These are phyloP conservation scores for Hetaerina titia DNA, from an alignment of 2,888 invertebrate species.

Conservation along the genomic window DNA sequence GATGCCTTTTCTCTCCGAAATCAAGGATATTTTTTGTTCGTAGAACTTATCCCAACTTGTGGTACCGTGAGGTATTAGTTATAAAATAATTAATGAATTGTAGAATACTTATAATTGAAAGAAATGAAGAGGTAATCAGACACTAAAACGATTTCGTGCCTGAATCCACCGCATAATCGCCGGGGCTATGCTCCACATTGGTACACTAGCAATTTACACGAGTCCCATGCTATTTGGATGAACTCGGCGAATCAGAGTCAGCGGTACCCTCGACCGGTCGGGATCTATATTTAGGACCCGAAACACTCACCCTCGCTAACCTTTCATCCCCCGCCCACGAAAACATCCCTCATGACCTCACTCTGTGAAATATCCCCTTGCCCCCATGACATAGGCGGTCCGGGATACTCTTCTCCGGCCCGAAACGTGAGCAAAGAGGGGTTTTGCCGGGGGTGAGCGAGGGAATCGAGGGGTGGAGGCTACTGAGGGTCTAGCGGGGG, in stretches of 20 bases:
- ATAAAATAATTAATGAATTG: too few species aligned
- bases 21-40: too few species aligned
- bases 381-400: neutral
- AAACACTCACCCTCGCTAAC: conserved; percentile 11
- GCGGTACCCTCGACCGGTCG: neutral
- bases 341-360: neutral
- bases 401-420: neutral
- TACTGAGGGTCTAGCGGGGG: neutral
- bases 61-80: too few species aligned
- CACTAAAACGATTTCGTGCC: too few species aligned
- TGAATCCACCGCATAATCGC: too few species aligned
- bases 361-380: neutral
- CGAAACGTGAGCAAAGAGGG: neutral
- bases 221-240: neutral
- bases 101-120: too few species aligned
- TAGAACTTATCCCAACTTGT: too few species aligned
- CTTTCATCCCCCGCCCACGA: neutral
- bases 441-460: neutral
- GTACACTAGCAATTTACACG: neutral
- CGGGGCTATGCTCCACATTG: neutral
- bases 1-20: too few species aligned
- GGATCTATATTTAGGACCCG: neutral
- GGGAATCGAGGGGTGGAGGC: neutral
- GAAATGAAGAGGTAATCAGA: too few species aligned
- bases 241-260: neutral